These are phyloP conservation scores for Ganaspis brasiliensis DNA, from an alignment of 2,888 invertebrate genomes.

Conservation along the genomic window DNA sequence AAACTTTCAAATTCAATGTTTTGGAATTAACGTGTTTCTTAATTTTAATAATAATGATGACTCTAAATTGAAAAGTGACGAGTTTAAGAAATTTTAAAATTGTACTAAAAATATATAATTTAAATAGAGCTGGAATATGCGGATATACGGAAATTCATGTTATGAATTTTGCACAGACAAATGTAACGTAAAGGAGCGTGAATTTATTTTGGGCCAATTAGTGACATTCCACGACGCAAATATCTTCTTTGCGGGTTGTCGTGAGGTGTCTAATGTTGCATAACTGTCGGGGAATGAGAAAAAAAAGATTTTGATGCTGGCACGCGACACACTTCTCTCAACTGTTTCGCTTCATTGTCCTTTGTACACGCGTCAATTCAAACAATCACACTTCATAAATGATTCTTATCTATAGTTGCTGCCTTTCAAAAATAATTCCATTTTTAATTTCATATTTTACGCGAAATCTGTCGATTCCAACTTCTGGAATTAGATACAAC, in stretches of 20 bases:
- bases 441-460: too few relatives aligned
- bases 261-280: constrained; percentile 66
- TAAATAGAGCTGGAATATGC: background rate
- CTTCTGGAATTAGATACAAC: too few relatives aligned
- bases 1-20: too few relatives aligned
- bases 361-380: constrained; percentile 11
- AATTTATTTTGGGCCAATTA: constrained; percentile 78
- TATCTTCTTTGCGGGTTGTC: constrained; percentile 65
- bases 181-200: constrained; percentile 52
- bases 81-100: too few relatives aligned
- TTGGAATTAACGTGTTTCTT: too few relatives aligned
- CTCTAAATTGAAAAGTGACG: too few relatives aligned
- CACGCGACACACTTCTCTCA: constrained; percentile 37
- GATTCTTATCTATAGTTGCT: too few relatives aligned
- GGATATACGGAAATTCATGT: constrained; percentile 24
- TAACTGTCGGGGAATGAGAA: constrained; percentile 69
- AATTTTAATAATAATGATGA: too few relatives aligned
- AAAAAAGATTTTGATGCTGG: constrained; percentile 44
- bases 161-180: background rate
- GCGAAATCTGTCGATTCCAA: too few relatives aligned
- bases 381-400: background rate
- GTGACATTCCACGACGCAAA: constrained; percentile 74
- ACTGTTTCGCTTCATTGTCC: constrained; percentile 11
- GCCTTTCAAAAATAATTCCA: too few relatives aligned
- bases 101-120: too few relatives aligned